Evolutionary conservation across 2,113 vertebrate genomes (phyloP).

Genomic region (Pristiophorus japonicus): DNA sequence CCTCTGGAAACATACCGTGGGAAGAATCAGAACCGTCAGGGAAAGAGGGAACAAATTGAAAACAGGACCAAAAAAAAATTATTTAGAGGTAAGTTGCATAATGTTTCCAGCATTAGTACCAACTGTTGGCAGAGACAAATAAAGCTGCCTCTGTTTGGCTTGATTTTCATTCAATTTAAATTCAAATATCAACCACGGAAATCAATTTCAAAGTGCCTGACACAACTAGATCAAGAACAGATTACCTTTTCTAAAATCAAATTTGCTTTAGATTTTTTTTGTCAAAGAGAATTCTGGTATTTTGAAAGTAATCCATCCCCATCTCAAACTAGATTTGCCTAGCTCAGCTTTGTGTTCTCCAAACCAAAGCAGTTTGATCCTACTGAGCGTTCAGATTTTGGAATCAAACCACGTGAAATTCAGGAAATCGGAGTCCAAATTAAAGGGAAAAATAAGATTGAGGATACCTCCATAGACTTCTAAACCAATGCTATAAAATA

Average conservation of each 20-base stretch:
- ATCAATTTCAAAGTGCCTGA: neutral
- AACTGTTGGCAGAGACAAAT: neutral
- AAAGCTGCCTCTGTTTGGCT: neutral
- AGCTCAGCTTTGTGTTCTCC: neutral
- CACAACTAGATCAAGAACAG: neutral
- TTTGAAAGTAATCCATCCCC: neutral
- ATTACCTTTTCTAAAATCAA: neutral
- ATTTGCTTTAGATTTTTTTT: neutral
- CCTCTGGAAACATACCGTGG: neutral
- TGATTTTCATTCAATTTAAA: constrained; percentile 6
- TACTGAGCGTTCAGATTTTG: neutral
- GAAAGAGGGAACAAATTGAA: neutral
- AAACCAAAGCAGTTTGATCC: neutral
- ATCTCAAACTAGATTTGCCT: neutral
- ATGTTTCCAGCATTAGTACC: neutral
- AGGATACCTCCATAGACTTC: neutral
- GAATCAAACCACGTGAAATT: neutral
- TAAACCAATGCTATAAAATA: neutral
- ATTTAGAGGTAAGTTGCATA: neutral
- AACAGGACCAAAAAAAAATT: too few species aligned
- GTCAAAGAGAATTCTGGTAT: neutral
- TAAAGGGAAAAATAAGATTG: neutral
- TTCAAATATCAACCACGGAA: neutral
- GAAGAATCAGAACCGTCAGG: neutral
- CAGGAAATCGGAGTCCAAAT: neutral